A percentile compares a stretch with the other conserved stretches of the same genome.
Evolutionary conservation across 1,140 invertebrate species (phyloP).

Genomic region (Cydia strobilella): DNA sequence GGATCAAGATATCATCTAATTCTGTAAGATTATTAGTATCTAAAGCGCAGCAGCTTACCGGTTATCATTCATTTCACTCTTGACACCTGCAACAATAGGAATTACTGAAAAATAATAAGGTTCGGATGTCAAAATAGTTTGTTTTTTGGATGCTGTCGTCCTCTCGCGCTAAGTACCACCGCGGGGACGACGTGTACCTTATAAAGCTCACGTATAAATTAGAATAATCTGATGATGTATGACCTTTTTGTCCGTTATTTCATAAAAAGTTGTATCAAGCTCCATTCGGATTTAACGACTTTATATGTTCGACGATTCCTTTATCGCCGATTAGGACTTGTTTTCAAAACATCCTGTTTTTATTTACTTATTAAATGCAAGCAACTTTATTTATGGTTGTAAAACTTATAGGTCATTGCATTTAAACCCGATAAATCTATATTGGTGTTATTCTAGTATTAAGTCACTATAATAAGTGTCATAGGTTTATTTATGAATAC

Average conservation of each 20-base stretch:
- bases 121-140: constrained; percentile 72
- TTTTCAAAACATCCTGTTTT: constrained; percentile 34
- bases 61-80: constrained; percentile 50
- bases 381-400: neutral
- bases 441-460: neutral
- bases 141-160: constrained; percentile 48
- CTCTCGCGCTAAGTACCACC: constrained; percentile 59
- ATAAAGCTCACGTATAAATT: constrained; percentile 67
- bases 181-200: constrained; percentile 56
- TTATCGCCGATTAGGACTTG: constrained; percentile 40
- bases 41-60: constrained; percentile 47
- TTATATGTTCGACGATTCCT: constrained; percentile 71
- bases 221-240: constrained; percentile 71
- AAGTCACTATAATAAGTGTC: neutral
- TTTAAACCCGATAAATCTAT: neutral
- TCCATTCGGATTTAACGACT: constrained; percentile 63
- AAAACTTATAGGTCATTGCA: neutral
- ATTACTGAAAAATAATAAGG: constrained; percentile 73
- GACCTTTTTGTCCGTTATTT: constrained; percentile 54
- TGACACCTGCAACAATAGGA: constrained; percentile 55
- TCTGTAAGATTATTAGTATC: constrained; percentile 55
- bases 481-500: neutral
- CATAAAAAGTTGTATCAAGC: constrained; percentile 57
- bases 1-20: constrained; percentile 51
- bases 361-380: neutral